Conservation (phyloP, 2,113 vertebrate species). For the Cyrtonyx montezumae region DNA sequence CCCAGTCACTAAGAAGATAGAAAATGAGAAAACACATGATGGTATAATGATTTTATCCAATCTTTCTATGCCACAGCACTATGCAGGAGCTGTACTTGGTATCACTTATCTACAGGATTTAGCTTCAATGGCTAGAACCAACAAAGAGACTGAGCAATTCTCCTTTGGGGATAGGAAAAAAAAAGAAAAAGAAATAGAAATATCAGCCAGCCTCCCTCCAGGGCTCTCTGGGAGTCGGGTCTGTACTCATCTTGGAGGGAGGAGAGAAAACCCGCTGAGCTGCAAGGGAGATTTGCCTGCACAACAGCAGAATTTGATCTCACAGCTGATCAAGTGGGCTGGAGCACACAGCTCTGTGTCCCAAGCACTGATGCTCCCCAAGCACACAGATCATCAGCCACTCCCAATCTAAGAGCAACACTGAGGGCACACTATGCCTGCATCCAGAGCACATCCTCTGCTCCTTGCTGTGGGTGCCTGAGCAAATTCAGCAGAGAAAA, state of each 20-base stretch:
- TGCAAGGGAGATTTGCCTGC: neutral
- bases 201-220: neutral
- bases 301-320: neutral
- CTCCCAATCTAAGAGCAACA: accelerated
- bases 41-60: neutral
- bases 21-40: neutral
- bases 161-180: neutral
- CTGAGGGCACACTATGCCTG: accelerated
- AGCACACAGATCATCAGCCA: accelerated
- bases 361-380: neutral
- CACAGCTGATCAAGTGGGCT: neutral
- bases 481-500: neutral
- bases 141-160: neutral
- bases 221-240: neutral
- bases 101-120: neutral
- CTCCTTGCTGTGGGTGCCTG: accelerated
- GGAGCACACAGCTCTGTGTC: neutral
- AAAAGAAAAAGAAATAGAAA: neutral
- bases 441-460: neutral
- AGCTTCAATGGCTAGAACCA: neutral
- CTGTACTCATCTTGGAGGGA: neutral
- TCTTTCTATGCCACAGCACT: neutral
- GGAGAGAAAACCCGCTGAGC: neutral
- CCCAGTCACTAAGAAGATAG: neutral
- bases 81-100: neutral